Evolutionary conservation across 2,888 invertebrate species (phyloP).

Genomic region (Apamea anceps): DNA sequence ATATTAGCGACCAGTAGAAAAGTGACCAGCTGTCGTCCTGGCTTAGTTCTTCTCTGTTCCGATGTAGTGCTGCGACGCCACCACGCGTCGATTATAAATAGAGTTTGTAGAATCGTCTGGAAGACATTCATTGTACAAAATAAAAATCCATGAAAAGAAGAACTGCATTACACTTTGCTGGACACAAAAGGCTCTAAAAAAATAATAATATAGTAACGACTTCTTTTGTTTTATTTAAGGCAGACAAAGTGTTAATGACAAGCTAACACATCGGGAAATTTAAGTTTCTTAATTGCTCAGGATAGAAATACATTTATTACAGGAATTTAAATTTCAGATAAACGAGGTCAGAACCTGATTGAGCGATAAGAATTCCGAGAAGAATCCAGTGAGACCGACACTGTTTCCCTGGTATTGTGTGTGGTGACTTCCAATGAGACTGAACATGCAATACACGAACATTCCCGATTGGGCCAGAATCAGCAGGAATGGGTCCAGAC

Average conservation of each 20-base stretch:
- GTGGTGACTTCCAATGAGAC: constrained; percentile 94
- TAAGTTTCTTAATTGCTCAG: neutral
- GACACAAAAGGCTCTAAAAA: neutral
- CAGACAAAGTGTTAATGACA: no score
- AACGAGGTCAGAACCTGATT: constrained; percentile 90
- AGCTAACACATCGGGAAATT: neutral
- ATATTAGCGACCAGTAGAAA: constrained; percentile 95
- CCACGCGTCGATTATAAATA: constrained; percentile 94
- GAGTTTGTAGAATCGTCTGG: constrained; percentile 93
- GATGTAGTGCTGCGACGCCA: constrained; percentile 94
- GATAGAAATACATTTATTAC: neutral
- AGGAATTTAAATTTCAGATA: neutral
- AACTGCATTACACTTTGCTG: neutral
- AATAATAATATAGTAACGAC: neutral
- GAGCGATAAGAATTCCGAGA: constrained; percentile 93
- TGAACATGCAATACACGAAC: constrained; percentile 96
- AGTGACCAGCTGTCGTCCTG: constrained; percentile 96
- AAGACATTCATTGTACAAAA: constrained; percentile 52
- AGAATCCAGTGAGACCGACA: constrained; percentile 91
- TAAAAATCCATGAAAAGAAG: neutral
- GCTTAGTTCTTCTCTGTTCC: constrained; percentile 93
- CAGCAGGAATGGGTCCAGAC: constrained; percentile 94
- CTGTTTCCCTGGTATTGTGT: constrained; percentile 89
- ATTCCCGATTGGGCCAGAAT: constrained; percentile 97
- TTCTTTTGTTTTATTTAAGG: neutral